phyloP scores from a whole-genome alignment of 2,113 vertebrate genomes.

The Tangachromis dhanisi region DNA sequence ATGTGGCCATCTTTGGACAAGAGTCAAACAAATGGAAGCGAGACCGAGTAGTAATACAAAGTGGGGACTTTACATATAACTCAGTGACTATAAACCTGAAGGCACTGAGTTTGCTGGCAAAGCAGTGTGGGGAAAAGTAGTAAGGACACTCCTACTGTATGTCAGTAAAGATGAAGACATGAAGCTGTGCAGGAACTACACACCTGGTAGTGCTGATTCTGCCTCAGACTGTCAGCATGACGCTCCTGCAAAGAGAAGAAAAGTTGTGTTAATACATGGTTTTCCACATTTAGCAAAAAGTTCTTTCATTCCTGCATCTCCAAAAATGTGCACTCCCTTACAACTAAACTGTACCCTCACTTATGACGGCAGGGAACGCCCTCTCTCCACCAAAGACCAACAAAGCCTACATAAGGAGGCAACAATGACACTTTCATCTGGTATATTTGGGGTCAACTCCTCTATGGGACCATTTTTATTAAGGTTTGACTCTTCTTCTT shows the following conservation, averaged over 20 bases:
- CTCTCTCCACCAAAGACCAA: background rate
- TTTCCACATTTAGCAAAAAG: background rate
- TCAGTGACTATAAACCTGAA: background rate
- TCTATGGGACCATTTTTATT: background rate
- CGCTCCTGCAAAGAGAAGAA: conserved; percentile 78
- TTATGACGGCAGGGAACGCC: fast-evolving
- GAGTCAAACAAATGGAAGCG: background rate
- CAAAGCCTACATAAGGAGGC: background rate
- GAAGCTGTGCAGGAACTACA: conserved; percentile 9
- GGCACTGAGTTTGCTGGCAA: fast-evolving
- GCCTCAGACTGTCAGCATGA: conserved; percentile 89
- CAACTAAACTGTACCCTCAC: background rate
- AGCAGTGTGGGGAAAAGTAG: background rate
- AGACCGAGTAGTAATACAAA: background rate
- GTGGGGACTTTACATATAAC: background rate
- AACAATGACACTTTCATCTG: background rate
- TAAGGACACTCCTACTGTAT: background rate
- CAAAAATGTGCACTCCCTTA: background rate
- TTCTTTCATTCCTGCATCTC: background rate
- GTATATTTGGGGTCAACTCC: background rate
- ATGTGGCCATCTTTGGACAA: background rate
- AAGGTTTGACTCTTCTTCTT: background rate
- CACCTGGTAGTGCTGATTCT: conserved; percentile 96
- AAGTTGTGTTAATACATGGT: background rate
- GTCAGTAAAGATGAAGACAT: background rate